Base-by-base conservation (phyloP, 2,113 vertebrate genomes). In the Sciurus niger region DNA sequence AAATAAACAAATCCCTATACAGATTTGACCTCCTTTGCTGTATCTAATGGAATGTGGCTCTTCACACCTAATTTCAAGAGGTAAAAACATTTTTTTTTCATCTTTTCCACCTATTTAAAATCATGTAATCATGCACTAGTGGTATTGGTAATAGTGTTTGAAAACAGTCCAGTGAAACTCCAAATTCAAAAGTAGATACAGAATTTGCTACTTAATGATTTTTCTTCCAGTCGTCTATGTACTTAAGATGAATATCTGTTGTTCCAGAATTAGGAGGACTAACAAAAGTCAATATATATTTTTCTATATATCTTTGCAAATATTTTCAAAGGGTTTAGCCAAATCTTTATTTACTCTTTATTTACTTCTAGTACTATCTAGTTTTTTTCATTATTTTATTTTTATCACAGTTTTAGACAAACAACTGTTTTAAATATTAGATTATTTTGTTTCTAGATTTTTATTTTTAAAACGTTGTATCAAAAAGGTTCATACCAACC, bases 61-160 rank as follows among this genome's bases (percentile, higher is more conserved):
- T 78, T 89, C 11, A 48, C 53, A 82, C 46, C 40, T 70, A 20
- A 94, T 32, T 60, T 60, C 4, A 76, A 95, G 40, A 95, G 22
- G 30, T 95, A 95, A 93, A 95, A 90, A 43, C n/a, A 77, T 46
- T 93, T 67, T 77, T 77, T 37, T 65, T 77, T 93, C 40, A 77
- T 22, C 8, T 28, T 90, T 89, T 92, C 48, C 32, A 28, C 28
- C 7, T 43, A 20, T 58, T 43, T 78, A 88, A 92, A 94, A 40
- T 40, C 58, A 85, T 60, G 68, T 89, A 94, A 91, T 77, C 58
- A 40, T 43, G 55, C 55, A 91, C 14, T 93, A 93, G 78, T 94
- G 40, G 55, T 79, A 9, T 63, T 90, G 70, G 88, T 93, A 74
- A 65, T 32, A 77, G 13, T 79, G 65, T 82, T 83, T 82, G 53